phyloP scores from a whole-genome alignment of 2,797 vertebrate genomes.

The Cryptoprocta ferox region DNA sequence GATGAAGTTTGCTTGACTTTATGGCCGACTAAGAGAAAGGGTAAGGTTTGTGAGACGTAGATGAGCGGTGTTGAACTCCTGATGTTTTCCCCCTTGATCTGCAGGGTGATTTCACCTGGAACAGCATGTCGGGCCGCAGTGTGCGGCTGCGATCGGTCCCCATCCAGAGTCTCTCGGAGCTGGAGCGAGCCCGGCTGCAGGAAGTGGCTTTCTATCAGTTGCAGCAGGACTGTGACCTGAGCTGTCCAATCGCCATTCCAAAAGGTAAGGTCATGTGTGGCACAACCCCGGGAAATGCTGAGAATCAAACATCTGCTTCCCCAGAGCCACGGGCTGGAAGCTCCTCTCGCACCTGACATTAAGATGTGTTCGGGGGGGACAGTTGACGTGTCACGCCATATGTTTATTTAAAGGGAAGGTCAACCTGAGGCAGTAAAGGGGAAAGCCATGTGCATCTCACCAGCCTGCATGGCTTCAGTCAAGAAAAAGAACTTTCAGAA shows the following conservation, averaged over 20 bases:
- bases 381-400: not conserved
- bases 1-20: slow-evolving; percentile 27
- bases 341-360: not conserved
- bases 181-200: slow-evolving; percentile 96
- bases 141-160: slow-evolving; percentile 95
- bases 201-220: slow-evolving; percentile 96
- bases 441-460: not conserved
- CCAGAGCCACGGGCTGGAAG: not conserved
- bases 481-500: not conserved
- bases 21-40: slow-evolving; percentile 12
- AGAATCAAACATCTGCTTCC: not conserved
- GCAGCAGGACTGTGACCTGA: slow-evolving; percentile 94
- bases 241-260: slow-evolving; percentile 97
- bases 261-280: slow-evolving; percentile 91
- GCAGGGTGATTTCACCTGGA: slow-evolving; percentile 98
- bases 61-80: slow-evolving; percentile 68
- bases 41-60: slow-evolving; percentile 68
- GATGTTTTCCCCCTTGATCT: slow-evolving; percentile 82
- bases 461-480: not conserved
- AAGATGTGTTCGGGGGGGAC: slow-evolving; percentile 35
- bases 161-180: slow-evolving; percentile 96
- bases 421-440: not conserved
- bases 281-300: slow-evolving; percentile 30
- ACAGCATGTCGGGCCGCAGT: slow-evolving; percentile 93
- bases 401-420: slow-evolving; percentile 40